Base-by-base conservation (phyloP, 2,797 vertebrate species). In the Ibycter americanus region DNA sequence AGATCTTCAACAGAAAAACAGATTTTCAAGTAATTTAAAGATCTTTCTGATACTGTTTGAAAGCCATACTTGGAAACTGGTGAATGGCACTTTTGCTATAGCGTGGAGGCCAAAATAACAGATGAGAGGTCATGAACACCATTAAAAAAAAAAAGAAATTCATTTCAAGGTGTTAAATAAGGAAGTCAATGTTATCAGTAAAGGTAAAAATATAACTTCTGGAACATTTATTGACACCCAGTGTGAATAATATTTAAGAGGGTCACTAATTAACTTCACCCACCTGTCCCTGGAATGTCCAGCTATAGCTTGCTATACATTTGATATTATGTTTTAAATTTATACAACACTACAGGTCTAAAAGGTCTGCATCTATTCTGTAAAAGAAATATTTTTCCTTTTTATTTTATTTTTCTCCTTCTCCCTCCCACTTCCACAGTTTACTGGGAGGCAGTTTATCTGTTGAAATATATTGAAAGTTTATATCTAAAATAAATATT, bases 401-500 rank as follows among this genome's bases (percentile, higher is more conserved):
- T 73, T 84, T 19, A 42, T 32, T 55, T 52, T 38, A 20, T 76
- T 93, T 94, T 93, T 66, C 12, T 66, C 14, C 11, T 86, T 72
- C 65, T 71, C 22, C 9, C 34, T 76, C 31, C 31, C n/a, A 46
- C 49, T 90, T 93, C n/a, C 27, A 68, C 12, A 46, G 7, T 94
- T 92, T 65, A 79, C 31, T 51, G 32, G n/a, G 27, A 94, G 58
- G 34, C n/a, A 80, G n/a, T 83, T 95, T 83, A 63, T 94, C 51
- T 94, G 32, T n/a, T 76, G 47, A 93, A 96, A 83, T 83, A 47
- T 36, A 92, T 7, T 84, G 34, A 71, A 95, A 92, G 19, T 66
- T 80, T 95, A 22, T 84, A 83, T 67, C 26, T 68, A 94, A 90
- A 97, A 96, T 82, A 95, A 82, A 96, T 96, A 97, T 97, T 94